These are phyloP conservation scores for Tethea ocularis DNA, from an alignment of 2,888 invertebrate species.

Conservation along the genomic window DNA sequence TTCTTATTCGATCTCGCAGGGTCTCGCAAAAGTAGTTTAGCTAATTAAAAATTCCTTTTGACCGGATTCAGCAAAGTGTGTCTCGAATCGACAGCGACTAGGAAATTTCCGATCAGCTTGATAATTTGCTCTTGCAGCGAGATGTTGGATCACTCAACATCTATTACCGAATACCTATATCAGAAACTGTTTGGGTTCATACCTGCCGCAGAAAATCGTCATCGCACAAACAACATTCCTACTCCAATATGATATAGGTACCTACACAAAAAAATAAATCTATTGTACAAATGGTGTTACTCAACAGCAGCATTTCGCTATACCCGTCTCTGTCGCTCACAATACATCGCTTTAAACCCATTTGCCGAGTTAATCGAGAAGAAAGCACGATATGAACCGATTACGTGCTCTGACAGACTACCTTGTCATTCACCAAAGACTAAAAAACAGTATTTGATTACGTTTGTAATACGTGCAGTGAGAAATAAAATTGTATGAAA, in stretches of 20 bases:
- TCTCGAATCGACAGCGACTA: too few relatives aligned
- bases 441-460: conserved; percentile 4
- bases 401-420: conserved; percentile 42
- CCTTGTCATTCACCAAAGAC: conserved; percentile 27
- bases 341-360: conserved; percentile 61
- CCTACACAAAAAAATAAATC: neutral
- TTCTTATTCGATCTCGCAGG: too few relatives aligned
- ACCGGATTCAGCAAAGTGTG: too few relatives aligned
- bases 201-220: too few relatives aligned
- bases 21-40: too few relatives aligned
- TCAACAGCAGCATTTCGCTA: conserved; percentile 10
- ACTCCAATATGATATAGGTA: too few relatives aligned
- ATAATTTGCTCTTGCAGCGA: too few relatives aligned
- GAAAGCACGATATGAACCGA: conserved; percentile 68
- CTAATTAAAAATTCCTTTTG: too few relatives aligned
- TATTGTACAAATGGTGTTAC: neutral
- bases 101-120: too few relatives aligned
- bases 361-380: conserved; percentile 65
- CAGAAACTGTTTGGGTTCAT: too few relatives aligned
- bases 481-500: neutral
- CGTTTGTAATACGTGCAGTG: conserved; percentile 10
- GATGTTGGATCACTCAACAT: too few relatives aligned
- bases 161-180: too few relatives aligned
- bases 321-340: conserved; percentile 52
- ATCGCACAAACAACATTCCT: neutral